phyloP scores from a whole-genome alignment of 2,888 invertebrate species.

The Pyrrhosoma nymphula region DNA sequence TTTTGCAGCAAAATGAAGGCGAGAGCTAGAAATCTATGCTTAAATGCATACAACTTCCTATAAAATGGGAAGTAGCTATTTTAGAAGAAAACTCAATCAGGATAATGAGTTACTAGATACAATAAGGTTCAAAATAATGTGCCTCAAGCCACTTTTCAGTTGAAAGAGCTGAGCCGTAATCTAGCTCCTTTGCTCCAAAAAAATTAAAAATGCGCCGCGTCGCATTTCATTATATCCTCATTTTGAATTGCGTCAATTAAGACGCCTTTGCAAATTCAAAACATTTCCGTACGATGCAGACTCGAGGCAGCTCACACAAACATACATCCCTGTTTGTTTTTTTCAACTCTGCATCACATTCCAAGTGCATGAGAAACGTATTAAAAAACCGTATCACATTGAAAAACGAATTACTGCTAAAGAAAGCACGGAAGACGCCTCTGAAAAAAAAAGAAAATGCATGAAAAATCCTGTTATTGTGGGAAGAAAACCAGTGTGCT shows the following conservation, averaged over 20 bases:
- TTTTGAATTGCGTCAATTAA: conserved; percentile 43
- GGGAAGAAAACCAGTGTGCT: neutral
- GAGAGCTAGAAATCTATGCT: no score
- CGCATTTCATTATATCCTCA: neutral
- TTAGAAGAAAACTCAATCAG: no score
- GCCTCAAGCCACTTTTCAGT: neutral
- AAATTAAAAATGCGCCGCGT: neutral
- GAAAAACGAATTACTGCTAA: conserved; percentile 46
- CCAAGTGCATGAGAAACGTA: neutral
- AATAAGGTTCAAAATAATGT: neutral
- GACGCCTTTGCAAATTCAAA: neutral
- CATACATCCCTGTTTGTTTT: neutral
- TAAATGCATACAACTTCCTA: no score
- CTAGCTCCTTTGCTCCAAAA: neutral
- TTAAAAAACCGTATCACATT: neutral
- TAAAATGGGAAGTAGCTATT: no score
- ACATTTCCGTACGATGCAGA: neutral
- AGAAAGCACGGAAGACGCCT: neutral
- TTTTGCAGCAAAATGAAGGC: no score
- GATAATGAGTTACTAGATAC: no score
- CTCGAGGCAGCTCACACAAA: neutral
- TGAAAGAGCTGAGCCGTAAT: neutral
- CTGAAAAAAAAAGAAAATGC: neutral
- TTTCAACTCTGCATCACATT: neutral
- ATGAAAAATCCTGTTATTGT: neutral